These are phyloP conservation scores for Brachionichthys hirsutus DNA, from an alignment of 2,113 vertebrate genomes.

Conservation along the genomic window DNA sequence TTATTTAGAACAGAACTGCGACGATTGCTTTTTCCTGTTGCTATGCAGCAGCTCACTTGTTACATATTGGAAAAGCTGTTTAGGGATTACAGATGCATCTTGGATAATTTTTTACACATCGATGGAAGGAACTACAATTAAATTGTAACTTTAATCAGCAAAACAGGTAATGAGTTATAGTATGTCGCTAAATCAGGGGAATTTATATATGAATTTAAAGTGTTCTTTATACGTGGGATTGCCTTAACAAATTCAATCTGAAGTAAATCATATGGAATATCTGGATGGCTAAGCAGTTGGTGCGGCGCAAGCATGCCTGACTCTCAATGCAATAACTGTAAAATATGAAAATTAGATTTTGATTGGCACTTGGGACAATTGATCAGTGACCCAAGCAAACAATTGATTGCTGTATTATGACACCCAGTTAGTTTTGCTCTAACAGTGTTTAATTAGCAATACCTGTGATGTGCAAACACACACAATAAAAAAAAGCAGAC, in stretches of 20 bases:
- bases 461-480: slow-evolving; percentile 14
- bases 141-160: no score
- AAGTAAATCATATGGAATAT: slow-evolving; percentile 22
- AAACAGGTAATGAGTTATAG: no score
- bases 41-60: background rate
- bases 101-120: no score
- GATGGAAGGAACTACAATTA: no score
- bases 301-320: background rate
- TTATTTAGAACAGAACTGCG: slow-evolving; percentile 1
- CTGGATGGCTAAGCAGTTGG: slow-evolving; percentile 21
- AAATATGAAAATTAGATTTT: slow-evolving; percentile 65
- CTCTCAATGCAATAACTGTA: slow-evolving; percentile 32
- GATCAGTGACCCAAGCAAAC: slow-evolving; percentile 66
- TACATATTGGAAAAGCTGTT: background rate
- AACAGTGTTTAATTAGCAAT: slow-evolving; percentile 62
- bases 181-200: no score
- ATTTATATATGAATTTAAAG: no score
- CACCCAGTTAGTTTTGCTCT: slow-evolving; percentile 53
- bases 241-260: slow-evolving; percentile 2
- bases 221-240: no score
- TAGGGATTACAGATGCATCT: no score
- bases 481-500: slow-evolving; percentile 5
- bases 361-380: slow-evolving; percentile 70
- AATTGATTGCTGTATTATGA: slow-evolving; percentile 67
- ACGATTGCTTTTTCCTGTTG: background rate